Evolutionary conservation across 1,140 invertebrate species (phyloP), one percentile per base, ranked within the genome.

Genomic region (Drosophila baimaii): DNA sequence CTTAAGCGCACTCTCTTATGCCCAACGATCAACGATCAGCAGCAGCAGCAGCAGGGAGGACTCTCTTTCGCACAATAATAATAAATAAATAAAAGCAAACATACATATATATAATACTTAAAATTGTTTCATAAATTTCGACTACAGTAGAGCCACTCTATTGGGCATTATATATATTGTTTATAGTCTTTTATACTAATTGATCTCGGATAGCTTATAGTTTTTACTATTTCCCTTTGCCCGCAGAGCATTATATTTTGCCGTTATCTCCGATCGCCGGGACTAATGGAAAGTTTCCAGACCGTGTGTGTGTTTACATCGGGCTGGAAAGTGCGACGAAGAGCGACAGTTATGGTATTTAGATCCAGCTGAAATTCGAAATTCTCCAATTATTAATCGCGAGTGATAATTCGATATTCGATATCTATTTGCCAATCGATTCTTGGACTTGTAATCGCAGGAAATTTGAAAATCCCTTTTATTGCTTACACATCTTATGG

Each of bases 111-210:
- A 29, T 0, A 46, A 29, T 29, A 8, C 8, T 6, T 29, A 21
- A 55, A 73, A 70, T 62, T 63, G 65, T 62, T 69, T 59, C 70
- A 56, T 77, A 63, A 85, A 62, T 78, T 85, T 81, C 63, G 81
- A 70, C 80, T 63, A 78, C 59, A 70, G 63, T 78, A 17, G 43
- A 66, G 27, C 41, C 29, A 47, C 54, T 10, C n/a, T 23, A 54
- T 33, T 15, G 15, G 13, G 5, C 12, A n/a, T 15, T 27, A 29
- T 19, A 0, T 54, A 54, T 27, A 33, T 15, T 9, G n/a, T 47
- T n/a, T n/a, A 7, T 35, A 35, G 51, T 35, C 35, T 21, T 33
- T 19, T 29, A 4, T 23, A n/a, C 15, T n/a, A n/a, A 35, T 35
- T 54, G 51, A 54, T 54, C 51, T 54, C 29, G 51, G 29, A 52